A percentile compares a stretch with the other conserved stretches of the same genome.
Conservation (phyloP, 2,113 vertebrate genomes). For the Struthio camelus region DNA sequence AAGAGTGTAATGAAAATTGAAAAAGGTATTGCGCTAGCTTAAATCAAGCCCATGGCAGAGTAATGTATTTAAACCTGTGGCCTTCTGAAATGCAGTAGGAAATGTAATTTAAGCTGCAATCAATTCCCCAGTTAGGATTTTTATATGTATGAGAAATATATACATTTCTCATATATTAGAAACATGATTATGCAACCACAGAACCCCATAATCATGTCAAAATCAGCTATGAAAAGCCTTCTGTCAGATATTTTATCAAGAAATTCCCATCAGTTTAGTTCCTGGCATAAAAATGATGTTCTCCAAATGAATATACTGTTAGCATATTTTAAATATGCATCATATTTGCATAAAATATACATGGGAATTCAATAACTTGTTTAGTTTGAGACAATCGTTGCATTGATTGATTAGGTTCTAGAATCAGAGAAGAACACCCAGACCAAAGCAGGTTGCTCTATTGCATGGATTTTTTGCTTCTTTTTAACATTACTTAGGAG, state of each 20-base stretch:
- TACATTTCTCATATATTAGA: conserved; percentile 23
- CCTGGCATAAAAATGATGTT: conserved; percentile 26
- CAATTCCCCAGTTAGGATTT: conserved; percentile 19
- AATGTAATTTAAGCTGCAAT: conserved; percentile 41
- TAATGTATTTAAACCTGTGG: conserved; percentile 41
- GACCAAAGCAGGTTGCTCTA: not conserved
- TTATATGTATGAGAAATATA: conserved; percentile 29
- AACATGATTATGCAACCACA: conserved; percentile 36
- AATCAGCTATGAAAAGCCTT: conserved; percentile 28
- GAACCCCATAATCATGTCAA: conserved; percentile 13
- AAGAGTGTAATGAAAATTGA: conserved; percentile 53
- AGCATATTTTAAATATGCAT: conserved; percentile 5
- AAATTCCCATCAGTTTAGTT: conserved; percentile 33
- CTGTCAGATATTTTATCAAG: conserved; percentile 20
- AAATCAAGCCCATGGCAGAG: conserved; percentile 36
- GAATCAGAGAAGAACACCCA: not conserved
- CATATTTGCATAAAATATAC: not conserved
- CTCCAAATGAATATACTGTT: not conserved
- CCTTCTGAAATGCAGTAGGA: conserved; percentile 22
- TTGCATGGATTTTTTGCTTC: not conserved
- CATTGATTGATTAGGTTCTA: not conserved
- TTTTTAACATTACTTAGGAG: not conserved
- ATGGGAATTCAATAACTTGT: not conserved
- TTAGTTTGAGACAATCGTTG: not conserved
- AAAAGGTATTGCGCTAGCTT: conserved; percentile 15